Percentiles rank a stretch among this genome's conserved stretches.
Conservation (phyloP, 2,888 invertebrate species). For the Papilio protenor region DNA sequence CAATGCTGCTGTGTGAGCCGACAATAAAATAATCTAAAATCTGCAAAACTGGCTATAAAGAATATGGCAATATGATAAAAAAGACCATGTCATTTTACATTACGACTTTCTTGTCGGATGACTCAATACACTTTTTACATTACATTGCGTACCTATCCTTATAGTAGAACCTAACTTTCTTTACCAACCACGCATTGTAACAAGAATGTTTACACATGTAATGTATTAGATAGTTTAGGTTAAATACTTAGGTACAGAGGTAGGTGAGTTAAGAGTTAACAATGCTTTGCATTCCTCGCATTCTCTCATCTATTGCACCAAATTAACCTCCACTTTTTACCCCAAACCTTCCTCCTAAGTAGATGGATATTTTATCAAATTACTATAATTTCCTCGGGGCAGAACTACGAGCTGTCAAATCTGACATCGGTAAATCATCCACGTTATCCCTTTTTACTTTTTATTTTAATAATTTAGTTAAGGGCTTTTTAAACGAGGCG, state of each 20-base stretch:
- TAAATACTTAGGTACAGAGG: too few relatives aligned
- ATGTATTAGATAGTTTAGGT: too few relatives aligned
- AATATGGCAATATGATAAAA: neutral
- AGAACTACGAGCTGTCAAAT: conserved; percentile 82
- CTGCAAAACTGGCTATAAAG: conserved; percentile 47
- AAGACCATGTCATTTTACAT: neutral
- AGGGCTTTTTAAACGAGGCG: conserved; percentile 79
- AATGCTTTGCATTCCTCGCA: conserved; percentile 63
- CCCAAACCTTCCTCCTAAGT: conserved; percentile 73
- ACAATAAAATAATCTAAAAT: conserved; percentile 57
- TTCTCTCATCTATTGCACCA: conserved; percentile 60
- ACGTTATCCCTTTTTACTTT: conserved; percentile 74
- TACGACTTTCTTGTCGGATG: neutral
- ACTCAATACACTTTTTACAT: too few relatives aligned
- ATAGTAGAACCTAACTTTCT: too few relatives aligned
- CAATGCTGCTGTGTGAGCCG: conserved; percentile 57
- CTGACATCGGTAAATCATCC: conserved; percentile 82
- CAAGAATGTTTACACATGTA: too few relatives aligned
- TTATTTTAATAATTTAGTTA: conserved; percentile 80
- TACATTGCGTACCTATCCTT: too few relatives aligned
- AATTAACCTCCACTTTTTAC: conserved; percentile 53
- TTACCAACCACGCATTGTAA: too few relatives aligned
- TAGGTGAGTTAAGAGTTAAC: conserved; percentile 47
- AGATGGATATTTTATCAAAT: conserved; percentile 81
- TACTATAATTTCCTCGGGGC: conserved; percentile 82